Conservation (phyloP, 2,888 invertebrate genomes). For the Pollenia angustigena region DNA sequence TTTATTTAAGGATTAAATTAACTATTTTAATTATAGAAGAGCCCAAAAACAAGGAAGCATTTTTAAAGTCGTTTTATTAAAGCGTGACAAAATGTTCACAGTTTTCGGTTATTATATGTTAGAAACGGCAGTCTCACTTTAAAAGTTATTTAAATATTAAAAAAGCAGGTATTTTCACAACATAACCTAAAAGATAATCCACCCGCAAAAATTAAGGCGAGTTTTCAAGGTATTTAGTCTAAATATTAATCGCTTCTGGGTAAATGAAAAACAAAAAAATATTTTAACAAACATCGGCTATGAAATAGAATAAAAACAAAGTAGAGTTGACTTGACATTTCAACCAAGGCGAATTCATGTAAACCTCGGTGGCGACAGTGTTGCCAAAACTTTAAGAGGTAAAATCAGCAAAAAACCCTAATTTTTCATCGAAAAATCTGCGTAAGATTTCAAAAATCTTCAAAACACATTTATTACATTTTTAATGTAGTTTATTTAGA, state of each 20-base stretch:
- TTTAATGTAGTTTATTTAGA: no score
- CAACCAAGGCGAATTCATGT: no score
- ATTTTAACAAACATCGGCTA: neutral
- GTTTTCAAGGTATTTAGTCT: neutral
- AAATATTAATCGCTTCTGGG: neutral
- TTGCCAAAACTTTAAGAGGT: no score
- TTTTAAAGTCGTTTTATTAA: conserved; percentile 25
- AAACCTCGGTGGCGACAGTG: no score
- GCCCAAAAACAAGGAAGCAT: neutral
- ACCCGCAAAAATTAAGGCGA: neutral
- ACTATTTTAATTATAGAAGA: neutral
- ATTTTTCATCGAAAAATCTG: no score
- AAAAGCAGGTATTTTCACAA: conserved; percentile 28
- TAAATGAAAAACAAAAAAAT: no score
- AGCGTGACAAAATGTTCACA: conserved; percentile 43
- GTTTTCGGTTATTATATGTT: neutral
- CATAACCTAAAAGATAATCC: neutral
- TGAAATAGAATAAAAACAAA: neutral
- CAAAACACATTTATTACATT: no score
- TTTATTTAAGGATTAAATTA: conserved; percentile 36
- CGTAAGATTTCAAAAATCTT: no score
- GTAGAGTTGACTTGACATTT: neutral
- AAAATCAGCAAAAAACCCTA: no score
- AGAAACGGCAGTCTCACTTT: neutral
- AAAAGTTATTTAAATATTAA: neutral